Conservation (phyloP, 1,140 invertebrate species). For the Anthonomus grandis region DNA sequence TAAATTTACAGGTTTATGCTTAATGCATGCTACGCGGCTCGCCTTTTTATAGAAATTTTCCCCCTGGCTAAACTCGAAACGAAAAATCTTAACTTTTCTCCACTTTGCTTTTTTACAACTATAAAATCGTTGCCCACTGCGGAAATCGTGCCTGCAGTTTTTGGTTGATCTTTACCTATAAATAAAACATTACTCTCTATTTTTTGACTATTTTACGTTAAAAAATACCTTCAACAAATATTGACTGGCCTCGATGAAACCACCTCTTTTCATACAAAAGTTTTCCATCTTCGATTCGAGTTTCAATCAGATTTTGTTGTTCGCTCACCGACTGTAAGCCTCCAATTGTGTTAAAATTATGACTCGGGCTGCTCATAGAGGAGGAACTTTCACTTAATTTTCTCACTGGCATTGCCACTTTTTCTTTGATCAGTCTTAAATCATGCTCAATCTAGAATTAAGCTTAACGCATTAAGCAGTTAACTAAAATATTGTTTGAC, state of each 20-base stretch:
- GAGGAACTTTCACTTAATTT: slow-evolving; percentile 47
- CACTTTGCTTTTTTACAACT: slow-evolving; percentile 85
- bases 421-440: slow-evolving; percentile 75
- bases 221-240: slow-evolving; percentile 69
- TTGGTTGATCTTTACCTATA: slow-evolving; percentile 75
- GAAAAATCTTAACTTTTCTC: slow-evolving; percentile 78
- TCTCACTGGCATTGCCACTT: slow-evolving; percentile 51
- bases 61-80: slow-evolving; percentile 80
- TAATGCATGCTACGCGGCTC: slow-evolving; percentile 66
- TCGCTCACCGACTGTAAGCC: slow-evolving; percentile 1
- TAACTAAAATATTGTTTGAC: background rate
- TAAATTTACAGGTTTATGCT: no score
- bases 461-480: background rate
- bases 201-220: background rate
- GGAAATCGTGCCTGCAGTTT: slow-evolving; percentile 83
- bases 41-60: slow-evolving; percentile 81
- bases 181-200: slow-evolving; percentile 52
- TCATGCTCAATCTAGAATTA: slow-evolving; percentile 69
- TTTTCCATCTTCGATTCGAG: slow-evolving; percentile 91
- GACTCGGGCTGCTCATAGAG: slow-evolving; percentile 24
- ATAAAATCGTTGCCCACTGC: slow-evolving; percentile 86
- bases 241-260: slow-evolving; percentile 90
- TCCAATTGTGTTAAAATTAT: slow-evolving; percentile 6
- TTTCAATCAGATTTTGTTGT: slow-evolving; percentile 58
- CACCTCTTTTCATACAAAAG: slow-evolving; percentile 89